Base-by-base conservation (phyloP, 2,888 invertebrate genomes). In the Morinoia aosen region DNA sequence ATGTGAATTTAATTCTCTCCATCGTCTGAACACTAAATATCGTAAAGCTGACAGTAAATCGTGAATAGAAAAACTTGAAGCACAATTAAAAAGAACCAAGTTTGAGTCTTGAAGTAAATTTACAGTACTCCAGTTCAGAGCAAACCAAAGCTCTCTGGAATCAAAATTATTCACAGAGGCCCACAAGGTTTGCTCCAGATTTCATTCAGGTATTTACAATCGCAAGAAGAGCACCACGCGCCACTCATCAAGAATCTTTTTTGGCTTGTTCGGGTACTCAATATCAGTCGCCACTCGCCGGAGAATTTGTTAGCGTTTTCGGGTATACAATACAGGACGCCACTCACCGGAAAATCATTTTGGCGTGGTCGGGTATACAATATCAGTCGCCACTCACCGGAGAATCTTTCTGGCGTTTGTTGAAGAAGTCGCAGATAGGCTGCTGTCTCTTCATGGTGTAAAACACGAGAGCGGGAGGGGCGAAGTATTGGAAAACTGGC, bases 401-500 rank as follows among this genome's bases (percentile, higher is more conserved):
- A 56, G 93, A 93, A 93, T 93, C 93, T 48, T 57, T 93, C 1
- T 57, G 93, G 16, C 93, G 93, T 48, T 93, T 93, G 57, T 57
- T 93, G 93, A 93, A 93, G 93, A 93, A 93, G 93, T 93, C 93
- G 57, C 93, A 57, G 33, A 93, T 57, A 33, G 93, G 93, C 56
- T 93, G 93, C 57, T 93, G 93, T 33, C 93, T 56, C 93, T 93
- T 93, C 93, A 93, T 93, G 19, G 93, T 93, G 93, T 57, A 93
- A 16, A 93, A 57, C 33, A 93, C 93, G 1, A 93, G 93, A 57
- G 93, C 93, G n/a, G 93, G 93, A 57, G 93, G 93, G 57, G 93
- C 93, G 33, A 93, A 93, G 93, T 93, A 93, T 93, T 93, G 93
- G 57, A 93, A 93, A 39, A 93, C 93, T 39, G 93, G 93, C 56